Evolutionary conservation across 2,888 invertebrate genomes (phyloP), one percentile per base, ranked within the genome.

Genomic region (Gnatocerus cornutus): DNA sequence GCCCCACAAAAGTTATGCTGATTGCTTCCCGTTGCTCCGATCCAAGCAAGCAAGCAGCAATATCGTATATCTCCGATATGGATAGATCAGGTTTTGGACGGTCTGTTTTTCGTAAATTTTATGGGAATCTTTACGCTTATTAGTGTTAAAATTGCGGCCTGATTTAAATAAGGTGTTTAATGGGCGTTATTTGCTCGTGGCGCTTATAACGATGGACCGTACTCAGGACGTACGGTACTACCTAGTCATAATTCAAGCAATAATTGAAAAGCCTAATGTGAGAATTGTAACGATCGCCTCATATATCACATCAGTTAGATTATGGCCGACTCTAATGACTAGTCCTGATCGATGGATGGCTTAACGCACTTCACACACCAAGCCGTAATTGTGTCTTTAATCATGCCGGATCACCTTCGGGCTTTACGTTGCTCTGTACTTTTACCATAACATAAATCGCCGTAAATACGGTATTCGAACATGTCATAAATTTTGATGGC

Each of bases 261-360:
- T 70, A 70, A 71, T 71, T 71, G 71, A 71, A 71, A 71, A 71
- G 50, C 62, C 56, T 71, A 71, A 71, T 71, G 71, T 71, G 71
- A 71, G 71, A 71, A 71, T 67, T 67, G 71, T 71, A 71, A 71
- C 50, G 67, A 71, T 56, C 67, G 56, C 67, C 71, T 63, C 71
- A 71, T 71, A 71, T 67, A 67, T 71, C 71, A 71, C 71, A 71
- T 67, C 67, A 67, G 43, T 56, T 43, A 66, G 56, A 69, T 69
- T 69, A 52, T 55, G 66, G 66, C 56, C 70, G 70, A 70, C 70
- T 70, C 70, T 70, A 70, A 70, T 70, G 66, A 66, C 66, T 62
- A 66, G 65, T 70, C 50, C 66, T 66, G 70, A 70, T 70, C 65
- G 70, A 66, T 70, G 66, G 70, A 59, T 64, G 65, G 64, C 59